A percentile compares a stretch with the other conserved stretches of the same genome.
These are phyloP conservation scores for Acanthosepion pharaonis DNA, from an alignment of 2,888 invertebrate species.

Conservation along the genomic window DNA sequence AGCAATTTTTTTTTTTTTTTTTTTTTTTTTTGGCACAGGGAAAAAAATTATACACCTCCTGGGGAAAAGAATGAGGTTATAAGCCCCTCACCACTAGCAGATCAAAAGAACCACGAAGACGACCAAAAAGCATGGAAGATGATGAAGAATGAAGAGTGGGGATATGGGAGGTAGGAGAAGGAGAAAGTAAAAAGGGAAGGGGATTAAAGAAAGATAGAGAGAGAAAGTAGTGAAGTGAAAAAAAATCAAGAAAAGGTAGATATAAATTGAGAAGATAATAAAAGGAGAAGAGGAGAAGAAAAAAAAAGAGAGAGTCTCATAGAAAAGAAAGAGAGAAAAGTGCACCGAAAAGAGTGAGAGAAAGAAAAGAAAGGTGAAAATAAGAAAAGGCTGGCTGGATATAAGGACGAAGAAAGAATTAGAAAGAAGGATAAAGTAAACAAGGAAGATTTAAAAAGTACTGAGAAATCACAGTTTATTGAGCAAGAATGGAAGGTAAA, in stretches of 20 bases:
- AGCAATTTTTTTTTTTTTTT: neutral
- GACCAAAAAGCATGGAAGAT: neutral
- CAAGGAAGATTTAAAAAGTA: too few relatives aligned
- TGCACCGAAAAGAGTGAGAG: neutral
- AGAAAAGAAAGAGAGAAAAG: neutral
- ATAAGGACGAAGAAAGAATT: too few relatives aligned
- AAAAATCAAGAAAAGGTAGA: neutral
- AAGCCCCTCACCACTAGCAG: neutral
- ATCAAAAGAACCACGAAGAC: neutral
- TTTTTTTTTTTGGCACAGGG: neutral
- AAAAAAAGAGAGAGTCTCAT: neutral
- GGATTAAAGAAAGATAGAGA: neutral
- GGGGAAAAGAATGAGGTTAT: constrained; percentile 23
- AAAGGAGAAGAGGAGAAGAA: too few relatives aligned
- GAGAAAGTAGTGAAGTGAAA: neutral
- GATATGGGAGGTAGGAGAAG: neutral
- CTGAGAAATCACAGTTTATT: too few relatives aligned
- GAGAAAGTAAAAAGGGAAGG: neutral
- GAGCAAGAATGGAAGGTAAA: too few relatives aligned
- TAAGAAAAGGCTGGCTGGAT: too few relatives aligned
- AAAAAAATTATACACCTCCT: neutral
- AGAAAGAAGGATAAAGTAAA: too few relatives aligned
- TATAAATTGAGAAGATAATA: too few relatives aligned
- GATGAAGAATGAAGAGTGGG: neutral
- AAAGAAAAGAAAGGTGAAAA: too few relatives aligned